Evolutionary conservation across 2,888 invertebrate species (phyloP).

Genomic region (Drosophila cognata): DNA sequence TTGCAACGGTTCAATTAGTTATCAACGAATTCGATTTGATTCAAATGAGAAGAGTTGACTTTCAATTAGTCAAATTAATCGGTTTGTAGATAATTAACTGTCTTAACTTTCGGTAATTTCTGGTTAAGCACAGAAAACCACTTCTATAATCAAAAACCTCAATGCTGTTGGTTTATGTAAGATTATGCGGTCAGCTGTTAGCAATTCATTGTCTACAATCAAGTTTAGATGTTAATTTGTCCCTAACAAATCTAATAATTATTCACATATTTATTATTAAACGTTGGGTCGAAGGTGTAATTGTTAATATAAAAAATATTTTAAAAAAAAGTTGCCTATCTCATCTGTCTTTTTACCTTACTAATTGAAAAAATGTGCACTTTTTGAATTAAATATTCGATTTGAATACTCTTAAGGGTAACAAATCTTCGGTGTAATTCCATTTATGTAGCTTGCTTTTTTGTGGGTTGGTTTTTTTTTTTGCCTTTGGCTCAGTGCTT

Average conservation of each 20-base stretch:
- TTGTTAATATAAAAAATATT: neutral
- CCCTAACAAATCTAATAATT: too few species aligned
- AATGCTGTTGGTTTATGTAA: neutral
- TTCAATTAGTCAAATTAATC: slow-evolving; percentile 1
- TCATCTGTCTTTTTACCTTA: neutral
- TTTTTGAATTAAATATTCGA: neutral
- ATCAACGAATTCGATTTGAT: neutral
- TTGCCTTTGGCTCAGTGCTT: slow-evolving; percentile 16
- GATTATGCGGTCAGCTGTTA: neutral
- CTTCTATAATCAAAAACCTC: neutral
- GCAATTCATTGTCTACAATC: neutral
- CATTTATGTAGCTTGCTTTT: neutral
- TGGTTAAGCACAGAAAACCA: neutral
- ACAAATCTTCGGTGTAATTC: slow-evolving; percentile 1
- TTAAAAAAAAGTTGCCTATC: neutral
- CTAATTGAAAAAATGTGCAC: accelerated
- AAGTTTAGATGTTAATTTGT: neutral
- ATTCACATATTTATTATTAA: neutral
- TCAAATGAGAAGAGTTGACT: neutral
- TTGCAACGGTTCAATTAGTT: slow-evolving; percentile 42
- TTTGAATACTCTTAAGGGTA: slow-evolving; percentile 7
- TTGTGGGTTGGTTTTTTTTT: neutral
- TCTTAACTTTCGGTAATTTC: neutral
- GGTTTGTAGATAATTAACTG: neutral
- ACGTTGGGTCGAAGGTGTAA: neutral